Evolutionary conservation across 2,797 vertebrate species (phyloP).

Genomic region (Allobates femoralis): DNA sequence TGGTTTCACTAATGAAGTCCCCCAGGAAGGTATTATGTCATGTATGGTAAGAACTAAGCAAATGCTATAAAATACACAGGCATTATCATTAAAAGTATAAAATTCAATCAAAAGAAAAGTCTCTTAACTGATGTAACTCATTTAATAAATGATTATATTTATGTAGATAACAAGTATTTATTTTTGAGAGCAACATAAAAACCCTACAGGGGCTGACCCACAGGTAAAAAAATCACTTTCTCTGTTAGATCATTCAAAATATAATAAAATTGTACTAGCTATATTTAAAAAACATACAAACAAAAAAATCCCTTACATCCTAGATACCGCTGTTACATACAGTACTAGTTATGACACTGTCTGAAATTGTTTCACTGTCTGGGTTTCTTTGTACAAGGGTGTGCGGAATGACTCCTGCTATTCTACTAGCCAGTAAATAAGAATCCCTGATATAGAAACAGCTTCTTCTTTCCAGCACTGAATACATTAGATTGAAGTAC

Average conservation of each 20-base stretch:
- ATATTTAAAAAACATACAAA: too few relatives aligned
- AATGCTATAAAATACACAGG: neutral
- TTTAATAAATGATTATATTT: neutral
- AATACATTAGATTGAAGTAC: too few relatives aligned
- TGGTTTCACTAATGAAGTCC: neutral
- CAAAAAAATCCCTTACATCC: too few relatives aligned
- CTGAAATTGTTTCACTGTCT: too few relatives aligned
- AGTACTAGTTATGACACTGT: too few relatives aligned
- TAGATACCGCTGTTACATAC: too few relatives aligned
- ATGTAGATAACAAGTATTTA: neutral
- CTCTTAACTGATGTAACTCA: neutral
- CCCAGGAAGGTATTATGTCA: neutral
- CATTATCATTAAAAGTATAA: conserved; percentile 7
- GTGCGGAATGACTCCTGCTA: too few relatives aligned
- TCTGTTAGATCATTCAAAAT: neutral
- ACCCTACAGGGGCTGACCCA: neutral
- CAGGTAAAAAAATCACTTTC: neutral
- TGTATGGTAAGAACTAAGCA: neutral
- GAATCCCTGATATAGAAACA: too few relatives aligned
- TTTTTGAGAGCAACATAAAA: neutral
- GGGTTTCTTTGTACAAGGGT: too few relatives aligned
- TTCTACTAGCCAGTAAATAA: too few relatives aligned
- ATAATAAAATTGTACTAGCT: neutral
- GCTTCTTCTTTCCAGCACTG: too few relatives aligned
- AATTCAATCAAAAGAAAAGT: neutral